Base-by-base conservation (phyloP, 2,888 invertebrate species). In the Sipunculus nudus region DNA sequence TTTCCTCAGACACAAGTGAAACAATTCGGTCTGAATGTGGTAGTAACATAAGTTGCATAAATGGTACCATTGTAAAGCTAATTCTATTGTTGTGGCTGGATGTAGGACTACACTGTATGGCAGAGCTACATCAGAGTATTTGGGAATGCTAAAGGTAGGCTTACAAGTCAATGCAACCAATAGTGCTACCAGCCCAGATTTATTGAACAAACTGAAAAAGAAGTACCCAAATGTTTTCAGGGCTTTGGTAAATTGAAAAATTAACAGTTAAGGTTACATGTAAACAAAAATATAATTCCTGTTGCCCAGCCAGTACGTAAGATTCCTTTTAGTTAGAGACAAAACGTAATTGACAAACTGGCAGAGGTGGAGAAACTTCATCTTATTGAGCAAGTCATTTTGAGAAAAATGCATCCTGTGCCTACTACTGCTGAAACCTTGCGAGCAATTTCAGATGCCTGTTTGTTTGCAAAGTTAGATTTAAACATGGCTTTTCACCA, bases 361-460 rank as follows among this genome's bases (percentile, higher is more conserved):
- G 3, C 25, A 8, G 31, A 31, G 23, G 23, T 56, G n/a, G 29
- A 39, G 40, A 28, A 47, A 8, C 21, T 40, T 10, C 55, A 61
- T 40, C 31, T 68, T 4, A 64, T 66, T 39, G 66, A 68, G 26
- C 28, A 43, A 29, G 64, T 64, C 0, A 19, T 56, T 48, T 4
- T 23, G 67, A 1, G 63, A 64, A n/a, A n/a, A 39, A 38, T 59
- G 19, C 54, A 58, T 21, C 62, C 59, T 3, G 53, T 61, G 39
- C 61, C 64, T 26, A 64, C 61, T 10, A 59, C 59, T 6, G 67
- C 53, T 19, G 56, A 59, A 29, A 53, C 32, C 1, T 21, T 59
- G 1, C 47, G 47, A 26, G 57, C 43, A 28, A 39, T 56, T 35
- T 39, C 31, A 2, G 56, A 28, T 13, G 47, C 29, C 3, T 32